Evolutionary conservation across 2,797 vertebrate species (phyloP).

Genomic region (Chrysocyon brachyurus): DNA sequence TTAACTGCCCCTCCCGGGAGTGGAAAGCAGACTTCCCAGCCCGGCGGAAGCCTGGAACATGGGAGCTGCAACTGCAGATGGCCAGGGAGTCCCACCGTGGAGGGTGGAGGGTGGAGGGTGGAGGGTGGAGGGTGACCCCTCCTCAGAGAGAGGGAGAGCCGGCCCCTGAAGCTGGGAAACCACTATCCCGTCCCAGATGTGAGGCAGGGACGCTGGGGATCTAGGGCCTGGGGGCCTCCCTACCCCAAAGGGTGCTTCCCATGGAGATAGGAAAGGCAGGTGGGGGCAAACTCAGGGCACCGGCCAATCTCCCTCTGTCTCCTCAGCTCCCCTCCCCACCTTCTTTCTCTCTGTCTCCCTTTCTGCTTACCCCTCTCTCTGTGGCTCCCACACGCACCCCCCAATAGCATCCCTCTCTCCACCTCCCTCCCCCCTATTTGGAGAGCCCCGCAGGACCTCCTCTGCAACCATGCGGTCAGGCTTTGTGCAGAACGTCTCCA

Average conservation of each 20-base stretch:
- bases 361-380: too few relatives aligned
- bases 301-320: not conserved
- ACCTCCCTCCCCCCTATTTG: accelerated
- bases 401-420: accelerated
- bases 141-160: not conserved
- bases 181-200: not conserved
- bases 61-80: accelerated
- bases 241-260: not conserved
- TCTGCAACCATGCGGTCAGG: not conserved
- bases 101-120: not conserved
- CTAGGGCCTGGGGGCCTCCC: not conserved
- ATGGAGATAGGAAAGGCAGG: not conserved
- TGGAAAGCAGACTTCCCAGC: too few relatives aligned
- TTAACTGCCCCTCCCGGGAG: not conserved
- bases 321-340: not conserved
- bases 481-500: not conserved
- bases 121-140: not conserved
- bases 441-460: not conserved
- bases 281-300: accelerated
- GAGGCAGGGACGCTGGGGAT: not conserved
- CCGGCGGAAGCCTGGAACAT: not conserved
- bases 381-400: not conserved
- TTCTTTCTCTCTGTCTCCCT: not conserved
- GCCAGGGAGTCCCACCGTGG: accelerated
- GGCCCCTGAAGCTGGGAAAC: not conserved